Percentiles rank a stretch among this genome's conserved stretches.
Conservation (phyloP, 2,797 vertebrate species). For the Eulemur coronatus region DNA sequence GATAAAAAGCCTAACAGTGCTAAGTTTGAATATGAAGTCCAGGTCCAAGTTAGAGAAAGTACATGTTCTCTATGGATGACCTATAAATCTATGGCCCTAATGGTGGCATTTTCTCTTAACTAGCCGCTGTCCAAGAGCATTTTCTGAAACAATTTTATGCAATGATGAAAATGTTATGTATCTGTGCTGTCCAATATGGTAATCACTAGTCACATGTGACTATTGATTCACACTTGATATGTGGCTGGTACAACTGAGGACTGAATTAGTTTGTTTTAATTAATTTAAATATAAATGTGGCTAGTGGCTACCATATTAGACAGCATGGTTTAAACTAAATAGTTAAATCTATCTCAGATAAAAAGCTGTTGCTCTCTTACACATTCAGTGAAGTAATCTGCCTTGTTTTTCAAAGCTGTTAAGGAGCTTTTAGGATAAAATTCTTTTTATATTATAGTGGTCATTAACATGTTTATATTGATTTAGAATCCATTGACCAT, state of each 20-base stretch:
- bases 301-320: neutral
- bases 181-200: neutral
- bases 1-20: neutral
- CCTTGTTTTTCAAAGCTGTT: conserved; percentile 31
- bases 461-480: neutral
- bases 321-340: neutral
- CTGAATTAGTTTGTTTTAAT: neutral
- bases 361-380: neutral
- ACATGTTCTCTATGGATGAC: neutral
- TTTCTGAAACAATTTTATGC: neutral
- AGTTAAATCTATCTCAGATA: neutral
- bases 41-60: neutral
- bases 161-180: neutral
- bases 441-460: neutral
- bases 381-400: neutral
- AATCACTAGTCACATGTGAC: neutral
- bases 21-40: neutral
- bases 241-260: neutral
- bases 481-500: neutral
- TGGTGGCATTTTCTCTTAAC: neutral
- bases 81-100: neutral
- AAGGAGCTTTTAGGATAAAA: neutral
- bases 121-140: neutral
- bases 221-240: neutral
- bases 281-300: neutral